Base-by-base conservation (phyloP, 2,888 invertebrate species). In the Drosophila mercatorum region DNA sequence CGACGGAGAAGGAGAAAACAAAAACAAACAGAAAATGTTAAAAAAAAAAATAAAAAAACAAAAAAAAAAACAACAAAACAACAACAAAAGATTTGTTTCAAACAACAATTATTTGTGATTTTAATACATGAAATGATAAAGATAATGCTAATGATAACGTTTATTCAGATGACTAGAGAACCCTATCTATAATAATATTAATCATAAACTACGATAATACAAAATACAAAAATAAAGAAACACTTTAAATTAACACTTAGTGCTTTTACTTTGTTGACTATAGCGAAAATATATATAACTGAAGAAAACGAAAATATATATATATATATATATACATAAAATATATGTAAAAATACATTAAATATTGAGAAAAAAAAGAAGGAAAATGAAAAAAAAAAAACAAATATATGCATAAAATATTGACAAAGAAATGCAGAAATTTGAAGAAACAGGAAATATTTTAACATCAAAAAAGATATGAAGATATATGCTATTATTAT, bases 41-140 rank as follows among this genome's bases (percentile, higher is more conserved):
- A 66, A 52, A 17, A 56, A 38, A 58, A 17, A 56, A 38, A 58
- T 28, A 11, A 38, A 22, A 22, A 5, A 12, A 11, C 0, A 98
- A 99, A 95, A 99, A 98, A 94, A 92, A 62, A 68, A 49, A 36
- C 99, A 95, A 98, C 92, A 17, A 17, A 17, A 17, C 17, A 98
- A 94, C 92, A 66, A 71, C 92, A 74, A 77, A 74, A 65, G 36
- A 89, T 85, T 85, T 88, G 88, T 86, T 88, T 81, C 78, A 83
- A 86, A 86, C 83, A 85, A 83, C 76, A 83, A 84, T 88, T 81
- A 85, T 86, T 86, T 88, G 83, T 88, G 85, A 85, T 88, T 86
- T 88, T 74, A 81, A 76, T 72, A 75, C 83, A 81, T 86, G 80
- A 85, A 85, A 88, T 83, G 85, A 86, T 86, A 76, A 80, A 52